phyloP scores from a whole-genome alignment of 2,888 invertebrate species.

The Rhyacophila evoluta region DNA sequence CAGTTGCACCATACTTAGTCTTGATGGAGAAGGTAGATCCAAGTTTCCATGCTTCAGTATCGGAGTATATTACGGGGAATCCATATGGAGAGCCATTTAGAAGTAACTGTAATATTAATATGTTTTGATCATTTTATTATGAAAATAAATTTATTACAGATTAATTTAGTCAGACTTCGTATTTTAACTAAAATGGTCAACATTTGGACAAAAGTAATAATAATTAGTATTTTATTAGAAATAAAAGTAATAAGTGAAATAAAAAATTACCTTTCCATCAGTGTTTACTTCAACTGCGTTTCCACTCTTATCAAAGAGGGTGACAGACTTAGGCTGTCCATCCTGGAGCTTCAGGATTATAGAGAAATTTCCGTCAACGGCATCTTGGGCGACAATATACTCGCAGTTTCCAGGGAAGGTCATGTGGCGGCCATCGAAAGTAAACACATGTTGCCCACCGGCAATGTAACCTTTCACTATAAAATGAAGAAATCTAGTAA shows the following conservation, averaged over 20 bases:
- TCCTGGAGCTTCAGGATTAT: constrained; percentile 78
- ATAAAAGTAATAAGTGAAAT: too few relatives aligned
- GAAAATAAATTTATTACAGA: too few relatives aligned
- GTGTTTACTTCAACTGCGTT: constrained; percentile 74
- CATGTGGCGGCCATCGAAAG: constrained; percentile 87
- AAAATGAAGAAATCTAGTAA: too few relatives aligned
- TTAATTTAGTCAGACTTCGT: too few relatives aligned
- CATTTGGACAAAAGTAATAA: too few relatives aligned
- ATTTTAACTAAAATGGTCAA: too few relatives aligned
- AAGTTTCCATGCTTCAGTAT: constrained; percentile 74
- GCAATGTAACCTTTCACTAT: constrained; percentile 62
- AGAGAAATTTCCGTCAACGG: constrained; percentile 88
- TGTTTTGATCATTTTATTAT: too few relatives aligned
- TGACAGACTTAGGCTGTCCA: constrained; percentile 76
- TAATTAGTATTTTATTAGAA: too few relatives aligned
- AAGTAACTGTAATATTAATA: constrained; percentile 68
- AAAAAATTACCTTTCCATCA: constrained; percentile 74
- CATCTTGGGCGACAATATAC: constrained; percentile 87
- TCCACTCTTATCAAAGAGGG: constrained; percentile 77
- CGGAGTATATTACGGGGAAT: constrained; percentile 74
- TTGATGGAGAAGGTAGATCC: constrained; percentile 71
- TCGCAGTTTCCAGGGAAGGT: constrained; percentile 86
- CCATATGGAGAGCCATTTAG: constrained; percentile 78
- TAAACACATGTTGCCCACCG: constrained; percentile 88
- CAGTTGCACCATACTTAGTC: constrained; percentile 74